These are phyloP conservation scores for Pipistrellus pipistrellus DNA, from an alignment of 2,797 vertebrate genomes.

Conservation along the genomic window DNA sequence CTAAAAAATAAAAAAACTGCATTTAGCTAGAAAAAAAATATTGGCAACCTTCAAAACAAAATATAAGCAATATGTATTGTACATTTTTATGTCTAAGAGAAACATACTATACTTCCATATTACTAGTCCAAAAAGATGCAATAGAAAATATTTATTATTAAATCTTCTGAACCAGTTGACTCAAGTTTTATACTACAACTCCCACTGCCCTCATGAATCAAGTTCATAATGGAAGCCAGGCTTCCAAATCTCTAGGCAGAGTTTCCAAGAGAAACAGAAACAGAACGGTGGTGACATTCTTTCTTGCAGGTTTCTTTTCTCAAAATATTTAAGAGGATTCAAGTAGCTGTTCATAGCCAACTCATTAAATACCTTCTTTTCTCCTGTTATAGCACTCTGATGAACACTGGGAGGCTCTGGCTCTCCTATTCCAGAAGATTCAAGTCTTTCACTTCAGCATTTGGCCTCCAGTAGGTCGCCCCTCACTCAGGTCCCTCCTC, in stretches of 20 bases:
- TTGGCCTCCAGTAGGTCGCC: neutral
- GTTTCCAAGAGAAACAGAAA: neutral
- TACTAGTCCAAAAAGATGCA: neutral
- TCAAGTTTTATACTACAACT: slow-evolving; percentile 3
- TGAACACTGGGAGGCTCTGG: neutral
- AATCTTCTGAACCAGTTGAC: neutral
- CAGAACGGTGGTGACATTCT: neutral
- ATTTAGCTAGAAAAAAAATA: neutral
- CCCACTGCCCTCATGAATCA: neutral
- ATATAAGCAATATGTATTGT: neutral
- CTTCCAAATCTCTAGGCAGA: neutral
- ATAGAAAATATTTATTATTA: slow-evolving; percentile 27
- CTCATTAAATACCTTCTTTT: neutral
- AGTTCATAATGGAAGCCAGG: neutral
- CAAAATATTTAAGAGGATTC: neutral
- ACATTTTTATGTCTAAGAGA: slow-evolving; percentile 19
- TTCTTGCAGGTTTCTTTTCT: slow-evolving; percentile 24
- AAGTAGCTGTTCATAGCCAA: neutral
- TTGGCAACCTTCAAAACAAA: neutral
- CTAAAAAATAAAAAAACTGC: neutral
- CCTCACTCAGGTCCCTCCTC: neutral
- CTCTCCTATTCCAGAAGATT: neutral
- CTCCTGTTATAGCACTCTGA: neutral
- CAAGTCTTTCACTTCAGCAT: neutral
- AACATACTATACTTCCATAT: neutral